Evolutionary conservation across 2,797 vertebrate species (phyloP).

Genomic region (Lates japonicus): DNA sequence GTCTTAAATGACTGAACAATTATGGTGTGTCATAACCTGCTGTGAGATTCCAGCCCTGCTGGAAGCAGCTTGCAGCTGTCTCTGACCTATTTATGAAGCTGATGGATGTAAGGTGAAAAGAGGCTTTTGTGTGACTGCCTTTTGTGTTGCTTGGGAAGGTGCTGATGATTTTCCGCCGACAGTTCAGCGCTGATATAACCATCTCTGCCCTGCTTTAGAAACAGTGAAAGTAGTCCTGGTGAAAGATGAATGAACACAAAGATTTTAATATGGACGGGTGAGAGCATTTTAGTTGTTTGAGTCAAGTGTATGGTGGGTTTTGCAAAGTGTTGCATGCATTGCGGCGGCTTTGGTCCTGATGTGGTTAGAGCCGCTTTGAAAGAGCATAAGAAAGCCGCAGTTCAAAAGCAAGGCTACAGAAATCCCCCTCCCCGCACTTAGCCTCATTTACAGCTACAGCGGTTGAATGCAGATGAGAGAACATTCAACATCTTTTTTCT

Average conservation of each 20-base stretch:
- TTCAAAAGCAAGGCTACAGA: slow-evolving; percentile 59
- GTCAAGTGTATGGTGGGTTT: background rate
- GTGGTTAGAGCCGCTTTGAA: slow-evolving; percentile 49
- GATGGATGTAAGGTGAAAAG: slow-evolving; percentile 68
- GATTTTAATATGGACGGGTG: background rate
- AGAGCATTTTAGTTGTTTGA: background rate
- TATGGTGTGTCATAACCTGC: slow-evolving; percentile 56
- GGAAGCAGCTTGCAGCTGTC: slow-evolving; percentile 64
- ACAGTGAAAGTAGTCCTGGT: background rate
- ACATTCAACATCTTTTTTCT: slow-evolving; percentile 9
- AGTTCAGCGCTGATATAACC: background rate
- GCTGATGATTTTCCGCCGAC: slow-evolving; percentile 9
- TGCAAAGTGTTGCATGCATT: background rate
- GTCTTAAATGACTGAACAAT: slow-evolving; percentile 48
- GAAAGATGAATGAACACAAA: background rate
- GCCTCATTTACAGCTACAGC: slow-evolving; percentile 50
- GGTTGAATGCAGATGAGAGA: slow-evolving; percentile 64
- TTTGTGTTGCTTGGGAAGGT: slow-evolving; percentile 47
- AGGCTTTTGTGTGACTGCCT: slow-evolving; percentile 42
- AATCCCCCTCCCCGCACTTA: slow-evolving; percentile 59
- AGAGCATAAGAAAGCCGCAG: slow-evolving; percentile 34
- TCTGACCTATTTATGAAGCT: slow-evolving; percentile 72
- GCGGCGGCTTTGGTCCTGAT: slow-evolving; percentile 33
- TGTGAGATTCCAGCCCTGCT: slow-evolving; percentile 45
- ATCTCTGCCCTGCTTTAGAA: background rate